Base-by-base conservation (phyloP, 2,888 invertebrate species). In the Pterostichus madidus region DNA sequence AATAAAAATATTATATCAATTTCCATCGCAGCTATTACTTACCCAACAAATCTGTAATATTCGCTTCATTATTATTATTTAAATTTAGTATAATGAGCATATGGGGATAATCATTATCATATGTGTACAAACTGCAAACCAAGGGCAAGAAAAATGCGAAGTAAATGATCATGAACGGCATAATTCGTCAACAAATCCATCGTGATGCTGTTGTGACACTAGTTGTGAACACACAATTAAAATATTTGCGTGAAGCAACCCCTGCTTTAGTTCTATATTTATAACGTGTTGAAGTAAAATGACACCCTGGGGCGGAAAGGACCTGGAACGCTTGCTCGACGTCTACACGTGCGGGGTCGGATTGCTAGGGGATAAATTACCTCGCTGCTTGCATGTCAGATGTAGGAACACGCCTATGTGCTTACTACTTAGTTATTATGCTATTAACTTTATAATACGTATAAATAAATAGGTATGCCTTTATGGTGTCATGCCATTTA, bases 221-320 rank as follows among this genome's bases (percentile, higher is more conserved):
- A 17, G 39, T 24, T 59, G 59, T 78, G 53, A 56, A 77, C 68
- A 64, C 52, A 71, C 68, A 79, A 64, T 80, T 80, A 64, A 80
- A 68, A 80, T 80, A 80, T 68, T 80, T 80, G 52, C 49, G 17
- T 35, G 13, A 15, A 80, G 49, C 61, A 49, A 61, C 61, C 61
- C 79, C 78, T 59, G 17, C 10, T 76, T 39, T 39, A 31, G 44
- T 79, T 79, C 79, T 79, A 79, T 79, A 79, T 61, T 61, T 79
- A 79, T 15, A 11, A 64, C 52, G 80, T 80, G 80, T 80, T 71
- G 68, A 80, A 68, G 80, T 80, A 80, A 80, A 80, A 80, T 80
- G 80, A 80, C 80, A 80, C 80, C 35, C 10, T 39, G 24, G 53
- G 61, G 64, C 46, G 64, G 79, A 79, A 79, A 24, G 49, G 49